Base-by-base conservation (phyloP, 1,140 invertebrate genomes). In the Scaptodrosophila lebanonensis region DNA sequence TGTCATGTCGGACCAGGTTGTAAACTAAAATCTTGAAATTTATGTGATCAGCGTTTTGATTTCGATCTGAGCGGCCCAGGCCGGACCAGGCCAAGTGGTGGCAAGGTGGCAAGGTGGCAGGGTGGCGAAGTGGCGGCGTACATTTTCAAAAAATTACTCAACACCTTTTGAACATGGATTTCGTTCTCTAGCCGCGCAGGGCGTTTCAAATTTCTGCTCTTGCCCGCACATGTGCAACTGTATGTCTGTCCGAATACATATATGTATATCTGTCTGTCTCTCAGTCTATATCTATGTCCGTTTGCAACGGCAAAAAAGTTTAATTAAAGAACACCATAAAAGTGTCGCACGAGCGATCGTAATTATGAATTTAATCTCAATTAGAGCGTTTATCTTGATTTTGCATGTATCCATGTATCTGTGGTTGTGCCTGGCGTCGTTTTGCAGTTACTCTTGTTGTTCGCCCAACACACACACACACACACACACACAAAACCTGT, bases 311-410 rank as follows among this genome's bases (percentile, higher is more conserved):
- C 64, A 25, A 52, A 35, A 59, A 57, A 77, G 61, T 82, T 82
- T 82, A 82, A 82, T 82, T 82, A 82, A 82, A 82, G 75, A 82
- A 82, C 75, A 82, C 75, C 70, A 82, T 82, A 75, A 82, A 82
- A 82, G 75, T 82, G 75, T 82, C 75, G 75, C 75, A 60, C 57
- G 69, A 69, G 75, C 75, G 75, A 82, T 82, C 75, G 75, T 82
- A 82, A 82, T 82, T 82, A 82, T 82, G 75, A 82, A 82, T 82
- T 82, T 82, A 82, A 82, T 82, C 75, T 82, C 75, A 82, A 82
- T 82, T 82, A 82, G 72, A 82, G 69, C 62, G 75, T 75, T 82
- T 82, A 82, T 82, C 75, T 82, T 82, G 75, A 82, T 82, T 82
- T 75, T 70, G 56, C 64, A 59, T 48, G 45, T 67, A 50, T 47